Conservation (phyloP, 2,888 invertebrate genomes). For the Halocaridina rubra region DNA sequence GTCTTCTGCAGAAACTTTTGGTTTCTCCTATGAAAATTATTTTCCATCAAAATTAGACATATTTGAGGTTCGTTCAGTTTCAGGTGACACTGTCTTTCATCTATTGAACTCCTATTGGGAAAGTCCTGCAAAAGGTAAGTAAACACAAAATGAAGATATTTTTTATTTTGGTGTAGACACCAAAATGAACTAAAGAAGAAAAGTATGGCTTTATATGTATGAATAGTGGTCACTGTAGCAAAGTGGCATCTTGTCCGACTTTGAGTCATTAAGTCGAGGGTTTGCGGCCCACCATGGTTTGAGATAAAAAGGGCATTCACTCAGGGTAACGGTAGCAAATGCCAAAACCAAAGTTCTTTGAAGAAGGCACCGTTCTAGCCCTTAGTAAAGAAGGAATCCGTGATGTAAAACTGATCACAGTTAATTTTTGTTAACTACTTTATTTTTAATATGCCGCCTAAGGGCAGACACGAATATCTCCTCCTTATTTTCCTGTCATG, state of each 20-base stretch:
- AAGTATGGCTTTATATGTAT: not conserved
- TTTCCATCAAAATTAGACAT: not conserved
- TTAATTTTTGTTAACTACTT: not conserved
- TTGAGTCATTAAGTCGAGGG: not conserved
- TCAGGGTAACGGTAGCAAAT: too few species aligned
- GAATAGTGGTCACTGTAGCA: not conserved
- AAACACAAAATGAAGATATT: not conserved
- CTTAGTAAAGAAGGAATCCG: too few species aligned
- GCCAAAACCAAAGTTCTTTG: too few species aligned
- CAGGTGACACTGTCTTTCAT: conserved; percentile 19
- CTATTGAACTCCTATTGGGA: conserved; percentile 49
- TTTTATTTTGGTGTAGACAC: not conserved
- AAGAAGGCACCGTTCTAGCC: too few species aligned
- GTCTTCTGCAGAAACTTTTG: too few species aligned
- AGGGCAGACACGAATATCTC: too few species aligned
- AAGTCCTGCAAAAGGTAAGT: conserved; percentile 45
- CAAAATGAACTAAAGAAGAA: not conserved
- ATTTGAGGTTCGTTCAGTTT: not conserved
- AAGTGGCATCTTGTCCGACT: not conserved
- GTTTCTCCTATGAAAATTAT: not conserved
- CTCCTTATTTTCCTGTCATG: too few species aligned
- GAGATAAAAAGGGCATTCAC: too few species aligned
- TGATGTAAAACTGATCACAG: not conserved
- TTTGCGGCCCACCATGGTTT: too few species aligned
- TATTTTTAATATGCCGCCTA: not conserved